These are phyloP conservation scores for Sebastes variabilis DNA, from an alignment of 2,797 vertebrate species.

Conservation along the genomic window DNA sequence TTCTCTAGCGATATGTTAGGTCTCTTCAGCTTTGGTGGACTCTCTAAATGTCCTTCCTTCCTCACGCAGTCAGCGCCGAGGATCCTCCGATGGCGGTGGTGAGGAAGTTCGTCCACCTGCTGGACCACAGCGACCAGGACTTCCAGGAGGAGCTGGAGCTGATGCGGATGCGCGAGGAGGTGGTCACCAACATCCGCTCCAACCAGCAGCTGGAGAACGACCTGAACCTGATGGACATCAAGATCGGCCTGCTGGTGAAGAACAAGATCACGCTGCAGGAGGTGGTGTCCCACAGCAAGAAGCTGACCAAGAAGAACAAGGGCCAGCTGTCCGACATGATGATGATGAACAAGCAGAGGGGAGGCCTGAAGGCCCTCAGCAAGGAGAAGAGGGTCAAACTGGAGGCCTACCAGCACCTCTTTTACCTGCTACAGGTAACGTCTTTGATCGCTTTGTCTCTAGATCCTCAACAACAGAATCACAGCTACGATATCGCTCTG, in stretches of 20 bases:
- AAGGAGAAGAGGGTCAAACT: constrained; percentile 96
- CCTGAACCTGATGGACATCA: constrained; percentile 99
- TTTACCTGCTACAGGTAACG: constrained; percentile 92
- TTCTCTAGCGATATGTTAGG: background rate
- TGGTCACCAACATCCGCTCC: constrained; percentile 96
- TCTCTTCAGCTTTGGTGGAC: background rate
- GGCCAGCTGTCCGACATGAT: constrained; percentile 96
- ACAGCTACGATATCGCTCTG: background rate
- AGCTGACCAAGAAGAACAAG: constrained; percentile 98
- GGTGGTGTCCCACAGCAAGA: constrained; percentile 98
- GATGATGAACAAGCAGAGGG: constrained; percentile 97
- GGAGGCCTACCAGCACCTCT: constrained; percentile 96
- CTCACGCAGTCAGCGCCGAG: constrained; percentile 86
- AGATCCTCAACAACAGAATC: background rate
- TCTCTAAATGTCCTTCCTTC: background rate
- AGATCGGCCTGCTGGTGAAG: constrained; percentile 97
- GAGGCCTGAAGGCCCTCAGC: constrained; percentile 96
- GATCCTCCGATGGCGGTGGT: constrained; percentile 96
- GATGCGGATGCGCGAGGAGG: constrained; percentile 95
- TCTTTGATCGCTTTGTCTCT: background rate
- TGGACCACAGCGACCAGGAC: constrained; percentile 98
- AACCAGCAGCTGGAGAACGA: constrained; percentile 98
- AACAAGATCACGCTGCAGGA: constrained; percentile 99
- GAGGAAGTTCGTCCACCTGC: constrained; percentile 96
- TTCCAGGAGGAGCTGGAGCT: constrained; percentile 97